Evolutionary conservation across 2,113 vertebrate genomes (phyloP).

Genomic region (Muscicapa adusta): DNA sequence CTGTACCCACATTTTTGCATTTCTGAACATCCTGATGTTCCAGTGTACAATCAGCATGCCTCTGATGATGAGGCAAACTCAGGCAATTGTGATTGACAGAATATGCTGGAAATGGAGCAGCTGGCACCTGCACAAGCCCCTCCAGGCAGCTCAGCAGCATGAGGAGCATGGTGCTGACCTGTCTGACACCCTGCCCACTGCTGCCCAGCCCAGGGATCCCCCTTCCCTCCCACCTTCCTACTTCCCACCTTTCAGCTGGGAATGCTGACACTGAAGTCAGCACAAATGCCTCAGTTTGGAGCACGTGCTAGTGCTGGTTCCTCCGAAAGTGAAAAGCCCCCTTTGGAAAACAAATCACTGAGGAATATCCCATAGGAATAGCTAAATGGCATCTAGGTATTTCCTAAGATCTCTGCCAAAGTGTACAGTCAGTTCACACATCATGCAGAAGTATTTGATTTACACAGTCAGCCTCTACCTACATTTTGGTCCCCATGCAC

Average conservation of each 20-base stretch:
- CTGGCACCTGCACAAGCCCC: not conserved
- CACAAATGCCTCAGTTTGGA: not conserved
- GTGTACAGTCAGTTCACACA: not conserved
- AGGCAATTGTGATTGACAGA: accelerated
- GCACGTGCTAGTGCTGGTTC: accelerated
- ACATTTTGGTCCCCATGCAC: not conserved
- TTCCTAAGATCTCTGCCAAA: not conserved
- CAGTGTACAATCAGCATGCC: not conserved
- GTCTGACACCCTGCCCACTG: accelerated
- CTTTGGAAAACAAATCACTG: not conserved
- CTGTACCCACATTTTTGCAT: not conserved
- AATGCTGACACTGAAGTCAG: not conserved
- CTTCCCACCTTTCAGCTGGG: not conserved
- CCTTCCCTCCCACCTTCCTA: not conserved
- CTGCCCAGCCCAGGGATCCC: not conserved
- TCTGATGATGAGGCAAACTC: not conserved
- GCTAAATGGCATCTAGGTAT: not conserved
- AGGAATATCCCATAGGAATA: not conserved
- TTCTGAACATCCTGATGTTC: not conserved
- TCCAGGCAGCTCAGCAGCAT: not conserved
- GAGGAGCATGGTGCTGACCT: accelerated
- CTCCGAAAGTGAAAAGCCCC: not conserved
- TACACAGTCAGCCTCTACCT: not conserved
- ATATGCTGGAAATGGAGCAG: not conserved
- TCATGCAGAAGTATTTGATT: not conserved